Conservation (phyloP, 2,113 vertebrate species). For the Glaucidium brasilianum region DNA sequence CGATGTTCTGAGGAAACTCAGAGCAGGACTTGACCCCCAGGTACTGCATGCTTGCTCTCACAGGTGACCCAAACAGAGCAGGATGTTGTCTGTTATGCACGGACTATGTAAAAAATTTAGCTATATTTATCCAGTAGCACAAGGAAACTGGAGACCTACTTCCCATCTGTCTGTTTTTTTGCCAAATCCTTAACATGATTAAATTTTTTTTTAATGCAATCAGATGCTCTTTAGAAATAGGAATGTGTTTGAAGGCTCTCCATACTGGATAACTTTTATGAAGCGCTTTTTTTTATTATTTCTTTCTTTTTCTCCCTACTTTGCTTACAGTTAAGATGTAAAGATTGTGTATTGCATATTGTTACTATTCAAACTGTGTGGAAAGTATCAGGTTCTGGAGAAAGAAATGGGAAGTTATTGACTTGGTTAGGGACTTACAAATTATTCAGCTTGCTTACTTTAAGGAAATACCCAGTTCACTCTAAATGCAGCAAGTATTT, state of each 20-base stretch:
- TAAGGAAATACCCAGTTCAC: conserved; percentile 39
- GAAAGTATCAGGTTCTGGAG: conserved; percentile 4
- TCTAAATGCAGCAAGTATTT: conserved; percentile 48
- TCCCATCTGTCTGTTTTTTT: neutral
- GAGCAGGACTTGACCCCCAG: neutral
- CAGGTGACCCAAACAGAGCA: neutral
- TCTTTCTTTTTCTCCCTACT: neutral
- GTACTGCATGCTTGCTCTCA: neutral
- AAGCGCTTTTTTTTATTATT: neutral
- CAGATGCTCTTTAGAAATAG: conserved; percentile 12
- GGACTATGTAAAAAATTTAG: neutral
- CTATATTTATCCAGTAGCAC: neutral
- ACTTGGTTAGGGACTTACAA: conserved; percentile 2
- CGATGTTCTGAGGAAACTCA: neutral
- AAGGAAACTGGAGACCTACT: neutral
- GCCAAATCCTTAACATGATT: neutral
- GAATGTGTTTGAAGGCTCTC: neutral
- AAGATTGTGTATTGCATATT: neutral
- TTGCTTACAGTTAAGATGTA: neutral
- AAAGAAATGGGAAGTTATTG: conserved; percentile 33
- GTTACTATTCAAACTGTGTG: neutral
- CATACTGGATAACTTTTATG: neutral
- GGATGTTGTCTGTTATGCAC: neutral
- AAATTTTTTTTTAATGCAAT: neutral
- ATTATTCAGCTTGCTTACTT: conserved; percentile 49